Conservation (phyloP, 2,113 vertebrate species). For the Butorides virescens region DNA sequence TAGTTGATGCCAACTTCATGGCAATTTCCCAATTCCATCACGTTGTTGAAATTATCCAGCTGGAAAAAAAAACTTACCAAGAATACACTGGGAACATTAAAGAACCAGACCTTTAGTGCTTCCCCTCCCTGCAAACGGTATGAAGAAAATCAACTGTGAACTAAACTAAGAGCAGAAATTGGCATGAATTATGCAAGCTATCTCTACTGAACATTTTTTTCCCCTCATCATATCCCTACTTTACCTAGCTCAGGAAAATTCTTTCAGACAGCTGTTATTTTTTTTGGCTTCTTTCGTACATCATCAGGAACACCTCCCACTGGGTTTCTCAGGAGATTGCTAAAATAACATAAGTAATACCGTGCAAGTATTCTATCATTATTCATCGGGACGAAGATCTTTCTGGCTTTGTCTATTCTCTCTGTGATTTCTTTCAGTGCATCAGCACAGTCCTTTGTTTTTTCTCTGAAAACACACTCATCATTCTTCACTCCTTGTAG, state of each 20-base stretch:
- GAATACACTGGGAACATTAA: not conserved
- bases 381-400: not conserved
- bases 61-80: not conserved
- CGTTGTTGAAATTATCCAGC: not conserved
- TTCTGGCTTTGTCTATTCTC: not conserved
- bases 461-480: not conserved
- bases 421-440: not conserved
- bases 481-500: not conserved
- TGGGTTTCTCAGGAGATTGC: slow-evolving; percentile 7
- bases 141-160: slow-evolving; percentile 23
- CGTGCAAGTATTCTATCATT: slow-evolving; percentile 1
- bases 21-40: not conserved
- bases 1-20: not conserved
- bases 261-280: slow-evolving; percentile 21
- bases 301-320: slow-evolving; percentile 15
- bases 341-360: slow-evolving; percentile 20
- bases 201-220: not conserved
- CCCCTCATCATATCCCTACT: not conserved
- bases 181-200: not conserved
- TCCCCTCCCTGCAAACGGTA: not conserved
- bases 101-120: not conserved
- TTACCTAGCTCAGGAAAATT: not conserved
- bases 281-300: slow-evolving; percentile 7
- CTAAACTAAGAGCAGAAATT: slow-evolving; percentile 24
- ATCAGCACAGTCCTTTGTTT: not conserved